Conservation (phyloP, 2,797 vertebrate genomes). For the Sparus aurata region DNA sequence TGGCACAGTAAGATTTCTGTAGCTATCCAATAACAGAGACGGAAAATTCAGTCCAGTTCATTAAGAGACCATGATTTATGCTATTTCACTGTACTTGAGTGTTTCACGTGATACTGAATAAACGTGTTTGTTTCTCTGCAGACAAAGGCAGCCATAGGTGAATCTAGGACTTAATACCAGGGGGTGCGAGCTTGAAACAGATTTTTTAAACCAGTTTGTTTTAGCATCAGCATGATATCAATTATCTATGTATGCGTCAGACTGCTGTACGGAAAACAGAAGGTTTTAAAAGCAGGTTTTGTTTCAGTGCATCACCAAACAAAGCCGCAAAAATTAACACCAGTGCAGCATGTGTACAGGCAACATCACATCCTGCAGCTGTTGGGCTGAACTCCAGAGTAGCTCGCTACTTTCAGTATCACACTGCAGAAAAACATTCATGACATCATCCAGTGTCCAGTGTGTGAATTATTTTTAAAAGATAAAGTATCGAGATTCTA, state of each 20-base stretch:
- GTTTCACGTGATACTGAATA: slow-evolving; percentile 17
- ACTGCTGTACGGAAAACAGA: slow-evolving; percentile 47
- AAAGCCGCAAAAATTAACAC: slow-evolving; percentile 38
- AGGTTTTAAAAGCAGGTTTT: slow-evolving; percentile 54
- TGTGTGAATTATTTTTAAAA: slow-evolving; percentile 1
- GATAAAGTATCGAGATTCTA: neutral
- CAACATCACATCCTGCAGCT: slow-evolving; percentile 38
- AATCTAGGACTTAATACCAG: slow-evolving; percentile 41
- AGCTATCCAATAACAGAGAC: neutral
- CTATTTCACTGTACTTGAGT: slow-evolving; percentile 12
- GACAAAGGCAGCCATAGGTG: slow-evolving; percentile 24
- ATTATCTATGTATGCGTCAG: slow-evolving; percentile 56
- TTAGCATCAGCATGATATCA: slow-evolving; percentile 63
- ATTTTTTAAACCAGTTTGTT: slow-evolving; percentile 54
- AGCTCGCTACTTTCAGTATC: slow-evolving; percentile 19
- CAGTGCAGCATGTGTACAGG: slow-evolving; percentile 43
- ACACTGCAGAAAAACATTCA: slow-evolving; percentile 23
- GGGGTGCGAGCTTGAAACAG: slow-evolving; percentile 47
- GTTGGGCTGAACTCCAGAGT: slow-evolving; percentile 7
- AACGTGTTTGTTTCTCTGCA: slow-evolving; percentile 16
- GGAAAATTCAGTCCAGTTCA: neutral
- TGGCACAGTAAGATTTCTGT: slow-evolving; percentile 3
- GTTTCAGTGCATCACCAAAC: slow-evolving; percentile 37
- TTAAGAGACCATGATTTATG: neutral
- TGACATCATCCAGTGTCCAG: slow-evolving; percentile 4